Conservation (phyloP, 2,113 vertebrate species). For the Solea senegalensis region DNA sequence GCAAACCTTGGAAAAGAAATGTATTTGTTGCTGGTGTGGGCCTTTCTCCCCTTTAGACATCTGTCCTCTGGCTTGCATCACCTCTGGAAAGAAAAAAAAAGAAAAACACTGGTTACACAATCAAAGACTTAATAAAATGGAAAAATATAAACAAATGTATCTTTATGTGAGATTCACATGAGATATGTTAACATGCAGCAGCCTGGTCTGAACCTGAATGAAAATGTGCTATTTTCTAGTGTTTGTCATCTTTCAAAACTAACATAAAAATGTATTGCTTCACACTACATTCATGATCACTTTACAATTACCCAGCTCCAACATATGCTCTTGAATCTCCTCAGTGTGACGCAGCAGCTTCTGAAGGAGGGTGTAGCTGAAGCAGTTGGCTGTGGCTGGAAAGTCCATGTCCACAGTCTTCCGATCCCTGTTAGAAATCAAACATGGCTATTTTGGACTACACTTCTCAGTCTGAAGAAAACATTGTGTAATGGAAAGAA, state of each 20-base stretch:
- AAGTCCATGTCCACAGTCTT: slow-evolving; percentile 89
- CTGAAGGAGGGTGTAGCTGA: slow-evolving; percentile 91
- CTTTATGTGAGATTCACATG: neutral
- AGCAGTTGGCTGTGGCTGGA: slow-evolving; percentile 87
- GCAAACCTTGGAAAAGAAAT: slow-evolving; percentile 92
- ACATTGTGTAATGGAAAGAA: neutral
- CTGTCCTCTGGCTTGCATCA: slow-evolving; percentile 76
- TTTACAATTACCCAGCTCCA: slow-evolving; percentile 88
- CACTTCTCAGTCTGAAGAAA: neutral
- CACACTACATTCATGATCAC: neutral
- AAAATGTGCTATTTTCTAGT: neutral
- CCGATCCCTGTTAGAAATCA: slow-evolving; percentile 81
- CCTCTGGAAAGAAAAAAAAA: slow-evolving; percentile 62
- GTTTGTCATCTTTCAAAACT: neutral
- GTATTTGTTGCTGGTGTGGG: slow-evolving; percentile 86
- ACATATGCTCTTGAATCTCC: slow-evolving; percentile 88
- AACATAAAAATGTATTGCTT: neutral
- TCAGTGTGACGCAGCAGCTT: slow-evolving; percentile 89
- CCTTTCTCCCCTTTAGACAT: slow-evolving; percentile 85
- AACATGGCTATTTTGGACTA: neutral
- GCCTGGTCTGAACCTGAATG: neutral
- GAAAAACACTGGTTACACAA: neutral
- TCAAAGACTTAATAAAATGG: neutral
- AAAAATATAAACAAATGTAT: neutral
- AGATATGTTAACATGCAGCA: neutral